Base-by-base conservation (phyloP, 92 coral and sea anemone species). In the Palythoa grandiflora region DNA sequence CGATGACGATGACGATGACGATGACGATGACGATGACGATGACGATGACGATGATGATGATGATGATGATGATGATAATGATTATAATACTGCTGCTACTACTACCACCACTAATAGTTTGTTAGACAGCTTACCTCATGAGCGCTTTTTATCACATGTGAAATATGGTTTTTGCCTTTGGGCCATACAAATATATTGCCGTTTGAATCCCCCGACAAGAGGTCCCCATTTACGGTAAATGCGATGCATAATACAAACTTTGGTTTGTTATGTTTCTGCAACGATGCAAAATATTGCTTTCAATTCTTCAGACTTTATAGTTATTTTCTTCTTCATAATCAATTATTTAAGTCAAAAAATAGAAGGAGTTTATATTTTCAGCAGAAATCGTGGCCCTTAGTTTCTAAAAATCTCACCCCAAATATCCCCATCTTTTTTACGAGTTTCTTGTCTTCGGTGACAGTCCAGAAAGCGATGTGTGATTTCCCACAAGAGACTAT, bases 381-480 rank as follows among this genome's bases (percentile, higher is more conserved):
- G 36, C 1, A n/a, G 70, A 63, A 63, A 14, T 4, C 19, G 2
- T 1, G 9, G 36, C 11, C 11, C 12, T 35, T 13, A 2, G 11
- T 35, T 9, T 10, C 8, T 55, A 36, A 1, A n/a, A 16, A 6
- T 9, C 75, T 61, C 77, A 94, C 97, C 93, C 90, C 94, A 60
- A 92, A 94, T 17, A 94, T 93, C 20, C 97, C 97, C 97, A 94
- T 94, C 88, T 92, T 94, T 88, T 94, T 94, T 53, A 87, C 76
- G 9, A 94, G 77, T 44, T 93, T 93, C 51, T 91, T 93, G 4
- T 91, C 90, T 15, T 84, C 93, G 17, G 87, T 83, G 87, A 88
- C 89, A 17, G 89, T 89, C 97, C 97, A 94, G 87, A 94, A 94
- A 20, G 97, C 97, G 53, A 94, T 94, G 84, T 94, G 97, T 3